Conservation (phyloP, 1,140 invertebrate genomes). For the Tyrophagus putrescentiae region DNA sequence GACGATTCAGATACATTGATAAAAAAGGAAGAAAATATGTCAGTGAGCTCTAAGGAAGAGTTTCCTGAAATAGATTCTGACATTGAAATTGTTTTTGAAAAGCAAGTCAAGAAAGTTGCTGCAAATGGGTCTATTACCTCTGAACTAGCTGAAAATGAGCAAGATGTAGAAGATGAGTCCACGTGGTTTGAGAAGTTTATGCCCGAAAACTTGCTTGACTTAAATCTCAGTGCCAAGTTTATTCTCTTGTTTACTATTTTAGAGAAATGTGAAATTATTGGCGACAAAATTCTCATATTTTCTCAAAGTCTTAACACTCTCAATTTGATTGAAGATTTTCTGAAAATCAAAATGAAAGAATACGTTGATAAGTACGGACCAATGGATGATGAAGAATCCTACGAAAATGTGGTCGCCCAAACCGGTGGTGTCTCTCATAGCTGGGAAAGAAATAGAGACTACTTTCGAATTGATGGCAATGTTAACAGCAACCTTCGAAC, state of each 20-base stretch:
- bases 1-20: background rate
- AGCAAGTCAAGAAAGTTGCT: background rate
- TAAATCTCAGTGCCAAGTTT: too few species aligned
- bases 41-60: background rate
- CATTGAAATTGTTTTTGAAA: background rate
- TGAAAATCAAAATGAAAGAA: conserved; percentile 64
- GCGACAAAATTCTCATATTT: conserved; percentile 87
- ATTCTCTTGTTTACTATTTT: conserved; percentile 82
- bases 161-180: conserved; percentile 66
- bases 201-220: too few species aligned
- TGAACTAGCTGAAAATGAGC: conserved; percentile 68
- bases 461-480: conserved; percentile 87
- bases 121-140: background rate
- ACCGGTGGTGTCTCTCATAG: conserved; percentile 38
- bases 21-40: background rate
- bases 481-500: conserved; percentile 84
- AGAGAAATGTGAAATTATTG: conserved; percentile 64
- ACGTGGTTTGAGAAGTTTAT: conserved; percentile 57
- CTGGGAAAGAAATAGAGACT: conserved; percentile 74
- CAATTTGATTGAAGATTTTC: conserved; percentile 89
- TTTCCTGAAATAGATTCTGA: background rate
- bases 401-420: too few species aligned
- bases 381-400: too few species aligned
- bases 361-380: too few species aligned
- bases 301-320: conserved; percentile 90